A percentile compares a stretch with the other conserved stretches of the same genome.
Evolutionary conservation across 92 coral and sea anemone species (phyloP).

Genomic region (Diadumene lineata): DNA sequence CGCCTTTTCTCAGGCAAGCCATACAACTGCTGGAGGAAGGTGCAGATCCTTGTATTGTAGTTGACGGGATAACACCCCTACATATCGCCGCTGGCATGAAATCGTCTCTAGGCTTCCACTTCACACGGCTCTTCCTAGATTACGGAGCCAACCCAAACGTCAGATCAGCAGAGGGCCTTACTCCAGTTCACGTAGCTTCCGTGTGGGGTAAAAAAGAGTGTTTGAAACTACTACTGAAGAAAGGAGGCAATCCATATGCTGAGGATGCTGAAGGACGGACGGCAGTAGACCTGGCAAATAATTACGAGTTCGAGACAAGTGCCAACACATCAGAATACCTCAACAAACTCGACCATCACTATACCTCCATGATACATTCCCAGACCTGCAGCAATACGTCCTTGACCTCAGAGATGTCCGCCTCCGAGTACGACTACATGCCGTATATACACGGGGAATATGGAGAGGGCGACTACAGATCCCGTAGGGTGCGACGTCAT

Average conservation of each 20-base stretch:
- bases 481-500: constrained; percentile 6
- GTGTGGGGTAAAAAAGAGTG: constrained; percentile 91
- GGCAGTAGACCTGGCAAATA: constrained; percentile 62
- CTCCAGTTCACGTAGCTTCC: constrained; percentile 96
- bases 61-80: constrained; percentile 80
- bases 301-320: constrained; percentile 61
- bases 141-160: constrained; percentile 80
- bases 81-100: constrained; percentile 79
- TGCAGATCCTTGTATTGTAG: constrained; percentile 70
- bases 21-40: constrained; percentile 63
- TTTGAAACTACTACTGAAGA: constrained; percentile 60
- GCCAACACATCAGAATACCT: constrained; percentile 69
- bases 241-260: constrained; percentile 71
- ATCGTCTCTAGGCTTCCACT: constrained; percentile 77
- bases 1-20: constrained; percentile 41
- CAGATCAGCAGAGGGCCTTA: constrained; percentile 79
- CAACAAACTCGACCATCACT: constrained; percentile 63
- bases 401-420: constrained; percentile 24
- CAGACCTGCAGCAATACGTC: constrained; percentile 32
- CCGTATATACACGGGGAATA: constrained; percentile 32
- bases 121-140: constrained; percentile 80
- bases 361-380: constrained; percentile 46
- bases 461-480: constrained; percentile 8
- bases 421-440: constrained; percentile 24
- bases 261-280: constrained; percentile 60